Evolutionary conservation across 2,113 vertebrate species (phyloP).

Genomic region (Seriola aureovittata): DNA sequence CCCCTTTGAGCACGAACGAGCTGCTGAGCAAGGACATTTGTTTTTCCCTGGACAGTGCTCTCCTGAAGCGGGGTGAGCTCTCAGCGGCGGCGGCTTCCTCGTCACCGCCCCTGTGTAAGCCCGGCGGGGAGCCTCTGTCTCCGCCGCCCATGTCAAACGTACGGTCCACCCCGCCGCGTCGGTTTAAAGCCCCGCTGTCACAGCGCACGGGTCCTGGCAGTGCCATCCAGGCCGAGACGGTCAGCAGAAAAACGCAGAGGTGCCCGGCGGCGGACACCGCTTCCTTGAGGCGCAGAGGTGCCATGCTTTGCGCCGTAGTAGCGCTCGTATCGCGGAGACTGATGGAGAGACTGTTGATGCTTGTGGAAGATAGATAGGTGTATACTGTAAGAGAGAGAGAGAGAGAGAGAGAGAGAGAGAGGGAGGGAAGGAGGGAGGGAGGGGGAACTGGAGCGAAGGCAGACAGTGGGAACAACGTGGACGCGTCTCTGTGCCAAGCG

Average conservation of each 20-base stretch:
- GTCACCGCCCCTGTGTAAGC: conserved; percentile 46
- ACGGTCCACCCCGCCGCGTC: conserved; percentile 70
- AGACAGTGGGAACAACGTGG: conserved; percentile 83
- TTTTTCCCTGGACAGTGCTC: conserved; percentile 85
- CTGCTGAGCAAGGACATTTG: conserved; percentile 91
- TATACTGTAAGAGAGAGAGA: conserved; percentile 76
- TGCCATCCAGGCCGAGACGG: conserved; percentile 77
- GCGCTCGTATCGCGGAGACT: conserved; percentile 77
- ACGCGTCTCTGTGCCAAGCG: conserved; percentile 66
- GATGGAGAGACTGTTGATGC: conserved; percentile 82
- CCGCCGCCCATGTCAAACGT: conserved; percentile 61
- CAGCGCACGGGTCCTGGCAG: conserved; percentile 76
- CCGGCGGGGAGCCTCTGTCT: conserved; percentile 56
- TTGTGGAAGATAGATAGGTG: conserved; percentile 80
- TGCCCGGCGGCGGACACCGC: conserved; percentile 66
- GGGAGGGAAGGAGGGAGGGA: conserved; percentile 69
- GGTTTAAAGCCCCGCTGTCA: conserved; percentile 72
- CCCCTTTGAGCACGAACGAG: conserved; percentile 97
- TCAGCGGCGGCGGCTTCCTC: conserved; percentile 49
- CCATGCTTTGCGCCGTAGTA: conserved; percentile 85
- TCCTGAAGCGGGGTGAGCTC: conserved; percentile 79
- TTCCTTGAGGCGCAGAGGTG: conserved; percentile 71
- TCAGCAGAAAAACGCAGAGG: conserved; percentile 72
- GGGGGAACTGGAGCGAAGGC: conserved; percentile 76
- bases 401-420: conserved; percentile 68